Conservation (phyloP, 2,797 vertebrate genomes). For the Spondyliosoma cantharus region DNA sequence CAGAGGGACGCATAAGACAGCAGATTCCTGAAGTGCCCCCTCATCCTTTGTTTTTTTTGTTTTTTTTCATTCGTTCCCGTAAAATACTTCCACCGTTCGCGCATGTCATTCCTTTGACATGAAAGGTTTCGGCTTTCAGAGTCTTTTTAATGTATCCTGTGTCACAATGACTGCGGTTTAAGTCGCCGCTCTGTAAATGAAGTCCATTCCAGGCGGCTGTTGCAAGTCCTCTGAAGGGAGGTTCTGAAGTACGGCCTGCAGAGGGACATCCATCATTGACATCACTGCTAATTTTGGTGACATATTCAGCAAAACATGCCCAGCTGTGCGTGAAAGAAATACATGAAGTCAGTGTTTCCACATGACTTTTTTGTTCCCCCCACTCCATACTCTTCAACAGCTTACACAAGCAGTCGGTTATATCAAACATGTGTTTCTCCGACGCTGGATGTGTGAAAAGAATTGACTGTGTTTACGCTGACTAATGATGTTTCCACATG, state of each 20-base stretch:
- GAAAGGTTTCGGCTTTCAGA: slow-evolving; percentile 39
- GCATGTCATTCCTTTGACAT: slow-evolving; percentile 49
- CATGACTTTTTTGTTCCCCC: slow-evolving; percentile 31
- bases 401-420: slow-evolving; percentile 57
- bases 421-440: slow-evolving; percentile 68
- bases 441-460: slow-evolving; percentile 55
- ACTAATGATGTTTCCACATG: slow-evolving; percentile 71
- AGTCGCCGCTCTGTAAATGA: slow-evolving; percentile 53
- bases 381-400: slow-evolving; percentile 58
- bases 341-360: slow-evolving; percentile 76
- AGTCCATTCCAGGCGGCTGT: slow-evolving; percentile 60
- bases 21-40: slow-evolving; percentile 48
- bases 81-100: slow-evolving; percentile 43
- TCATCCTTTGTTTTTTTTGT: slow-evolving; percentile 5
- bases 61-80: slow-evolving; percentile 38
- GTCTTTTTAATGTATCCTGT: slow-evolving; percentile 53
- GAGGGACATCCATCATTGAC: slow-evolving; percentile 77
- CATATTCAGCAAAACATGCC: slow-evolving; percentile 75
- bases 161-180: slow-evolving; percentile 66
- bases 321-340: slow-evolving; percentile 76
- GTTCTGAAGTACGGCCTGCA: slow-evolving; percentile 53
- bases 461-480: slow-evolving; percentile 52
- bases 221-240: slow-evolving; percentile 52
- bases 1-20: slow-evolving; percentile 48
- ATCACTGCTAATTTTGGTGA: slow-evolving; percentile 76